Conservation (phyloP, 2,797 vertebrate genomes). For the Octomys mimax region DNA sequence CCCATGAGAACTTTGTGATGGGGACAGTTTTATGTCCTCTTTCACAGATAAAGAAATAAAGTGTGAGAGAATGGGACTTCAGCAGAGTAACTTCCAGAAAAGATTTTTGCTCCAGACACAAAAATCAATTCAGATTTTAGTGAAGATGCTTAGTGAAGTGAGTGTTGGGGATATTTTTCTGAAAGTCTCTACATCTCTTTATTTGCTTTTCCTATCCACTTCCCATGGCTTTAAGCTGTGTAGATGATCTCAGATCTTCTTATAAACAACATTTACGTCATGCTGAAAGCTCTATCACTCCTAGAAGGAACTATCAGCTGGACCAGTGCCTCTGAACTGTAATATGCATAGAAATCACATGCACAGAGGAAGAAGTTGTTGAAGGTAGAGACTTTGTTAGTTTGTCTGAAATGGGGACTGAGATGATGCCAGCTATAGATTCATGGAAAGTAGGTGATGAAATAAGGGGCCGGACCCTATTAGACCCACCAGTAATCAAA, state of each 20-base stretch:
- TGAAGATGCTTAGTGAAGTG: background rate
- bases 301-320: background rate
- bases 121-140: background rate
- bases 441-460: background rate
- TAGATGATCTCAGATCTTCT: constrained; percentile 7
- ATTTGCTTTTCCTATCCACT: background rate
- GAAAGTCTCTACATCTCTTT: constrained; percentile 11
- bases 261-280: background rate
- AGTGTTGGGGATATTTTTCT: constrained; percentile 8
- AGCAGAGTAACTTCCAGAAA: background rate
- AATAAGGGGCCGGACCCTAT: background rate
- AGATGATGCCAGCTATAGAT: background rate
- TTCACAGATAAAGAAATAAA: background rate
- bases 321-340: background rate
- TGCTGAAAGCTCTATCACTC: background rate
- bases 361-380: background rate
- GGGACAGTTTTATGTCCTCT: background rate
- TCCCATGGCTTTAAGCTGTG: background rate
- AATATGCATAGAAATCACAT: background rate
- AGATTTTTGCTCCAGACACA: background rate
- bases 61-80: background rate
- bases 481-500: constrained; percentile 7
- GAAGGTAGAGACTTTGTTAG: background rate
- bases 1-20: background rate
- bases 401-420: background rate